Conservation (phyloP, 2,113 vertebrate species). For the Tupaia chinensis region DNA sequence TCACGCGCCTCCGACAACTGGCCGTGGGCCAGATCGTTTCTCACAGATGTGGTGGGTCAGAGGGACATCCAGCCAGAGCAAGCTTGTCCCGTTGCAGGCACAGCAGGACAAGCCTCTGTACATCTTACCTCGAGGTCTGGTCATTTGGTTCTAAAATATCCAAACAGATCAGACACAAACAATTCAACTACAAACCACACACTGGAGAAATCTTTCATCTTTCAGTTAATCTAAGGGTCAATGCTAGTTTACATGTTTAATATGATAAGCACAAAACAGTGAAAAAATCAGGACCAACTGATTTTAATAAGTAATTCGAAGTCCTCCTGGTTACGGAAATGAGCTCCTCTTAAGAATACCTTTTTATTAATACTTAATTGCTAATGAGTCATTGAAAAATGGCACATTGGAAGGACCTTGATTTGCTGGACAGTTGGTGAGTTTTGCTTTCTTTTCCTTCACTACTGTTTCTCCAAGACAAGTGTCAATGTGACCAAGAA, state of each 20-base stretch:
- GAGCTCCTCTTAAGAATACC: background rate
- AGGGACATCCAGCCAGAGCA: constrained; percentile 9
- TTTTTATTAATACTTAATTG: background rate
- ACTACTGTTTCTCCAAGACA: background rate
- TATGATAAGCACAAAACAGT: background rate
- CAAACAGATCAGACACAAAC: constrained; percentile 16
- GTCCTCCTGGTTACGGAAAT: background rate
- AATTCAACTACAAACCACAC: constrained; percentile 3
- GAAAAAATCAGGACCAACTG: background rate
- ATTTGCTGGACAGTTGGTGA: background rate
- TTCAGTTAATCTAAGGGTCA: constrained; percentile 44
- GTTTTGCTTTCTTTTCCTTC: background rate
- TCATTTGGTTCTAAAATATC: constrained; percentile 31
- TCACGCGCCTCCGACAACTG: constrained; percentile 4
- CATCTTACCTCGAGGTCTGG: background rate
- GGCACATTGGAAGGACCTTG: background rate
- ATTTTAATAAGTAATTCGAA: background rate
- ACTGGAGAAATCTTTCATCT: constrained; percentile 13
- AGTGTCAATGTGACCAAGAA: background rate
- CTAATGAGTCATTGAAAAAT: background rate
- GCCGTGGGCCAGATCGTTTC: background rate
- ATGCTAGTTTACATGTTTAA: background rate
- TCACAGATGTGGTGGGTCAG: background rate
- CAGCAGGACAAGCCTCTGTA: background rate
- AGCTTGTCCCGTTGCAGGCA: background rate